These are phyloP conservation scores for Electrophaes corylata DNA, from an alignment of 2,888 invertebrate species.

Conservation along the genomic window DNA sequence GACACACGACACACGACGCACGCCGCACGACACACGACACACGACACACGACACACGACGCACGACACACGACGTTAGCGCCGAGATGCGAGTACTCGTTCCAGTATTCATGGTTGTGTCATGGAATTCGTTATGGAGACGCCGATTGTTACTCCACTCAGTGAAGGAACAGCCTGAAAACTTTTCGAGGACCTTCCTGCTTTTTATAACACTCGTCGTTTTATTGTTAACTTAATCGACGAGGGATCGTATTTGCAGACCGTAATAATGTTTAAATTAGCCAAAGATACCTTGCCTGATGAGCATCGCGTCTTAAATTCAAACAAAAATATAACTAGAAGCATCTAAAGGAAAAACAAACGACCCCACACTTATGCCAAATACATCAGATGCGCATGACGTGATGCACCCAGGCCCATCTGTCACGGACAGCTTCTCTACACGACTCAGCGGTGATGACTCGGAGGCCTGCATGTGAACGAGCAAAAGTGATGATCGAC, in stretches of 20 bases:
- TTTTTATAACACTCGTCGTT: not conserved
- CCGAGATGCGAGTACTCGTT: conserved; percentile 1
- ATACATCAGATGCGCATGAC: not conserved
- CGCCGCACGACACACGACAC: not conserved
- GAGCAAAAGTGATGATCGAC: not conserved
- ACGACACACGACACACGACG: no score
- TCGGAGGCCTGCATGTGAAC: no score
- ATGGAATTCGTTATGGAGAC: conserved; percentile 7
- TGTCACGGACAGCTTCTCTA: not conserved
- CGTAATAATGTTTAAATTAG: no score
- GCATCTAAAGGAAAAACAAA: not conserved
- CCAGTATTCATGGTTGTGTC: conserved; percentile 9
- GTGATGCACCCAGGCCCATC: not conserved
- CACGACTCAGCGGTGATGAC: not conserved
- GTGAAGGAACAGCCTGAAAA: not conserved
- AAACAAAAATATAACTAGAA: no score
- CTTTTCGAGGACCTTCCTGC: not conserved
- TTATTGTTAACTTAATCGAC: not conserved
- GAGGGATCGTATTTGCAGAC: no score
- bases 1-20: no score
- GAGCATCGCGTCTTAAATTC: no score
- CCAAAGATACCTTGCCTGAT: no score
- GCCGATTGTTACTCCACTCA: conserved; percentile 5
- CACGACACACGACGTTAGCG: not conserved
- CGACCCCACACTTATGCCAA: no score